Evolutionary conservation across 1,140 invertebrate species (phyloP).

Genomic region (Leptoteleia sp.): DNA sequence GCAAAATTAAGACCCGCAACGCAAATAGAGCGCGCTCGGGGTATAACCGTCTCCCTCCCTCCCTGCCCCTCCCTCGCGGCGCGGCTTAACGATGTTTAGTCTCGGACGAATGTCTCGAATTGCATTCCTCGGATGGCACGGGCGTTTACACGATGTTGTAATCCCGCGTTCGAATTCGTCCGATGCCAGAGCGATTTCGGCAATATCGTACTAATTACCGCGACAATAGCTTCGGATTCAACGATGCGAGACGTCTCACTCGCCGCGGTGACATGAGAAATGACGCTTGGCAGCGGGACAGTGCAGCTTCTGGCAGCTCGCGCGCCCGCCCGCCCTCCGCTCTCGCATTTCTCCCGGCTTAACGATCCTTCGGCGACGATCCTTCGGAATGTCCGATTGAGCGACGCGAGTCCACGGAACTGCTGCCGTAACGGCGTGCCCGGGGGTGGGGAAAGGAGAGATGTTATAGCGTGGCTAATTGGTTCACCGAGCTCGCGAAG

Average conservation of each 20-base stretch:
- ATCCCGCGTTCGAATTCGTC: conserved; percentile 37
- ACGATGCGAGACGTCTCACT: conserved; percentile 47
- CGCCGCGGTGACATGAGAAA: conserved; percentile 55
- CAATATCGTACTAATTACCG: conserved; percentile 62
- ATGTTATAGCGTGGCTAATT: too few species aligned
- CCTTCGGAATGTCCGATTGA: conserved; percentile 41
- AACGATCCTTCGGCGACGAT: conserved; percentile 49
- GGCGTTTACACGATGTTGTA: conserved; percentile 61
- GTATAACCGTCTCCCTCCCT: conserved; percentile 41
- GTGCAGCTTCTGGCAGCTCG: conserved; percentile 43
- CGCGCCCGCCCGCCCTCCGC: conserved; percentile 47
- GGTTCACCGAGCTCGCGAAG: too few species aligned
- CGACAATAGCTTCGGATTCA: conserved; percentile 44
- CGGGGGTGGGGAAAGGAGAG: too few species aligned
- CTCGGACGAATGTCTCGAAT: conserved; percentile 44
- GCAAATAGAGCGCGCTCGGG: conserved; percentile 38
- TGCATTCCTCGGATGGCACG: conserved; percentile 58
- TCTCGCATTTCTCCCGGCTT: conserved; percentile 54
- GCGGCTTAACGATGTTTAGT: conserved; percentile 53
- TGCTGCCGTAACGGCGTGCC: too few species aligned
- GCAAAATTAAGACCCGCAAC: conserved; percentile 37
- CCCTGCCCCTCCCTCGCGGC: too few species aligned
- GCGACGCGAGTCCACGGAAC: too few species aligned
- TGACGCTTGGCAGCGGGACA: conserved; percentile 65
- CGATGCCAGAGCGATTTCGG: conserved; percentile 59